Base-by-base conservation (phyloP, 2,888 invertebrate species). In the Clepsis dumicolana region DNA sequence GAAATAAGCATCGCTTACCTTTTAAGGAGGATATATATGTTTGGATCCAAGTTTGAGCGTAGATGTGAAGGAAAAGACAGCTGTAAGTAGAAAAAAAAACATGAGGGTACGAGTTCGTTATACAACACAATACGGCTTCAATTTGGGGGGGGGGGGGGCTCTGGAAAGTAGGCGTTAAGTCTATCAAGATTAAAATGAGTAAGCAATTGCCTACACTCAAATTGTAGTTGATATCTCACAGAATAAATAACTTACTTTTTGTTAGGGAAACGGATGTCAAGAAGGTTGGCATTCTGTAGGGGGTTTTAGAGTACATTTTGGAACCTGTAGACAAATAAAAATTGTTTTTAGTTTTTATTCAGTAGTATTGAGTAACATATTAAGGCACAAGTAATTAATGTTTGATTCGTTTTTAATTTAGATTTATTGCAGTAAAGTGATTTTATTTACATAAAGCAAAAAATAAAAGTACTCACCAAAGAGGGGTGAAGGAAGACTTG, bases 381-480 rank as follows among this genome's bases (percentile, higher is more conserved):
- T 32, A 12, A 1, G 2, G 0, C 10, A 32, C 8, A 32, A 0
- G 32, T 10, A 32, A 32, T 10, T 32, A 8, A 12, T 1, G 8
- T 32, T 32, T 8, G 12, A 10, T 8, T 32, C 1, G 8, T 8
- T 8, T 32, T 1, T 7, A n/a, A n/a, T 8, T 32, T 8, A 7
- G 2, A 12, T 32, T 32, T 10, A 32, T 32, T 32, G 32, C 32
- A 32, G 25, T 61, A 7, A 16, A n/a, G 14, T 38, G 14, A 38
- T 12, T 27, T n/a, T 16, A 59, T 27, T 41, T 41, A 12, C 12
- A 7, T 4, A 32, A 32, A 32, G 29, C 10, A 12, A 21, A 7
- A 18, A 48, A 21, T n/a, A 14, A 32, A 25, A 1, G 7, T 48
- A 65, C 65, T 65, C 14, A 65, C 65, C 50, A 65, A 65, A 59